phyloP scores from a whole-genome alignment of 2,797 vertebrate species.

The Urophycis tenuis region DNA sequence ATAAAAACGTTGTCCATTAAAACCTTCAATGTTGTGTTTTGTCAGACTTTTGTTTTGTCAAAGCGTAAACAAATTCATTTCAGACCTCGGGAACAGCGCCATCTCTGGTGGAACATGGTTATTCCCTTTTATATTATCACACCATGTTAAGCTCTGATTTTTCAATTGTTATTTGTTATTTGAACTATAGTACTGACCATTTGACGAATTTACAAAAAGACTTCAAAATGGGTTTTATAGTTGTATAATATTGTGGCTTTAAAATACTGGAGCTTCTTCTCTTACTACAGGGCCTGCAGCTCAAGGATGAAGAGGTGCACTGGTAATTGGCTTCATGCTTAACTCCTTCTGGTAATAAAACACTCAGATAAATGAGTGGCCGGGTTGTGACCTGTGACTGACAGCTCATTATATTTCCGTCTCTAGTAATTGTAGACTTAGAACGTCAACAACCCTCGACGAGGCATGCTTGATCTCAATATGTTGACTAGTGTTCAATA shows the following conservation, averaged over 20 bases:
- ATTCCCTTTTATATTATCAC: background rate
- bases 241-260: background rate
- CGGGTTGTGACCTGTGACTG: background rate
- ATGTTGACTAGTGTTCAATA: background rate
- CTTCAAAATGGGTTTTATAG: background rate
- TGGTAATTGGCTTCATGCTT: background rate
- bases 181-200: background rate
- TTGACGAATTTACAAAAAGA: background rate
- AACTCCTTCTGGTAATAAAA: background rate
- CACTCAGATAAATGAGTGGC: background rate
- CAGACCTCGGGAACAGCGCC: background rate
- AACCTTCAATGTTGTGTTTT: background rate
- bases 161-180: background rate
- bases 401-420: background rate
- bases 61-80: background rate
- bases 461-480: background rate
- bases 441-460: background rate
- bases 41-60: background rate
- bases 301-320: background rate
- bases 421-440: background rate
- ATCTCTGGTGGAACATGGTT: background rate
- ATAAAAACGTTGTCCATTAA: background rate
- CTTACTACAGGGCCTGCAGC: background rate
- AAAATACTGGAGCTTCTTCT: background rate
- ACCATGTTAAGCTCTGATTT: background rate